Conservation (phyloP, 2,888 invertebrate species). For the Hanleya hanleyi region DNA sequence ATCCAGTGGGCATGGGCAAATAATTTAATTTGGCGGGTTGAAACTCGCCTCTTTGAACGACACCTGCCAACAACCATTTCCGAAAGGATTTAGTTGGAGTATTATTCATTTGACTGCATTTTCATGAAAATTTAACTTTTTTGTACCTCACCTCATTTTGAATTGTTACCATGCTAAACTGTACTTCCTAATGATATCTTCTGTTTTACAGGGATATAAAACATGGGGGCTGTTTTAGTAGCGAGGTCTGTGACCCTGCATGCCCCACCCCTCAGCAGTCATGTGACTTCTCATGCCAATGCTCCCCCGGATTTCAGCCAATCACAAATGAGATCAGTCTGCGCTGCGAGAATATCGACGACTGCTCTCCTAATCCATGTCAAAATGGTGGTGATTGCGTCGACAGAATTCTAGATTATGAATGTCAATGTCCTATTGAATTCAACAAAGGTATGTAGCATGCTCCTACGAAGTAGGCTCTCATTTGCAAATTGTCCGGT, state of each 20-base stretch:
- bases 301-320: conserved; percentile 33
- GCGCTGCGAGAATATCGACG: not conserved
- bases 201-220: conserved; percentile 18
- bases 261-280: conserved; percentile 29
- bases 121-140: too few relatives aligned
- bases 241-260: conserved; percentile 26
- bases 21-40: too few relatives aligned
- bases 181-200: too few relatives aligned
- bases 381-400: not conserved
- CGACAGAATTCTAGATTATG: conserved; percentile 2
- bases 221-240: conserved; percentile 33
- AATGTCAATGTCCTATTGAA: conserved; percentile 19
- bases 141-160: too few relatives aligned
- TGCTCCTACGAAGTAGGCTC: too few relatives aligned
- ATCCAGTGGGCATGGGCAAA: too few relatives aligned
- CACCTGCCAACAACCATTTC: too few relatives aligned
- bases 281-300: conserved; percentile 36
- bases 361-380: not conserved
- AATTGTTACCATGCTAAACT: too few relatives aligned
- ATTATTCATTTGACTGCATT: too few relatives aligned
- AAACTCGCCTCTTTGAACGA: too few relatives aligned
- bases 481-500: too few relatives aligned
- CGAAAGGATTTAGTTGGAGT: too few relatives aligned
- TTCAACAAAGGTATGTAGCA: conserved; percentile 39
- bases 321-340: not conserved